A percentile compares a stretch with the other conserved stretches of the same genome.
These are phyloP conservation scores for Patella ulyssiponensis DNA, from an alignment of 2,888 invertebrate genomes.

Conservation along the genomic window DNA sequence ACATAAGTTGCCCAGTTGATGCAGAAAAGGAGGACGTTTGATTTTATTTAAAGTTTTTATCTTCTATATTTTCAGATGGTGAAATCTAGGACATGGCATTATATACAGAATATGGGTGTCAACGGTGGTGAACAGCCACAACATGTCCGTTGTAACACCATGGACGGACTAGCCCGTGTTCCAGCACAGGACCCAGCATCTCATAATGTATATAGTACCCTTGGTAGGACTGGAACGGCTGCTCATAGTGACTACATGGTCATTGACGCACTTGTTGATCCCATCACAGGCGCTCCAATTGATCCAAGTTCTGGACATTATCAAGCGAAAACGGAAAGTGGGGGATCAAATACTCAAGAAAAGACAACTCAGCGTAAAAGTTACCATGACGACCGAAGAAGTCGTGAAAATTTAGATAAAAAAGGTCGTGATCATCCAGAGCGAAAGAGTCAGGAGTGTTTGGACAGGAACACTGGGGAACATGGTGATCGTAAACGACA, in stretches of 20 bases:
- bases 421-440: background rate
- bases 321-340: background rate
- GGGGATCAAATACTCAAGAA: background rate
- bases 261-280: background rate
- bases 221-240: background rate
- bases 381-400: background rate
- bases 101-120: background rate
- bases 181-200: background rate
- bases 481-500: background rate
- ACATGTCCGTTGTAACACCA: background rate
- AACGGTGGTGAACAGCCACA: background rate
- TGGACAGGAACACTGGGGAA: background rate
- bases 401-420: constrained; percentile 1
- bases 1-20: too few species aligned
- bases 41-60: too few species aligned
- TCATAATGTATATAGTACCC: background rate
- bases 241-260: constrained; percentile 1
- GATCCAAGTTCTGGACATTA: background rate
- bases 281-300: background rate
- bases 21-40: too few species aligned
- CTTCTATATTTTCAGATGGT: background rate
- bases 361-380: background rate
- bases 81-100: constrained; percentile 1
- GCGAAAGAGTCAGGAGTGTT: background rate
- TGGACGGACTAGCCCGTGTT: background rate